A percentile compares a stretch with the other conserved stretches of the same genome.
Evolutionary conservation across 2,797 vertebrate genomes (phyloP).

Genomic region (Monodelphis domestica): DNA sequence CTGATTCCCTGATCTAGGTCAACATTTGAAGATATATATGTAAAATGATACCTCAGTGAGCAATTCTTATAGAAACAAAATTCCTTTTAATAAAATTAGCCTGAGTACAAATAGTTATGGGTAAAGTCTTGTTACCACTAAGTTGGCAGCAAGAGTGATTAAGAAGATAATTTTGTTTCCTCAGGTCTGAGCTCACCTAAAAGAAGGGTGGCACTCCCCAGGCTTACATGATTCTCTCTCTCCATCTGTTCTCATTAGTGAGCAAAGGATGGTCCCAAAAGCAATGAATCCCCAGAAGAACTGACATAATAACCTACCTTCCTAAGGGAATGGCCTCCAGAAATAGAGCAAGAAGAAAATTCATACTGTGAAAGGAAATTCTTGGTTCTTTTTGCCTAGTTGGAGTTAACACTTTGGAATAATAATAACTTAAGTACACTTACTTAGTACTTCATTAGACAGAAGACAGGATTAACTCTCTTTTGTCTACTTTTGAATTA

Average conservation of each 20-base stretch:
- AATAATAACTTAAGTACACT: no score
- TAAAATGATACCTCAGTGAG: not conserved
- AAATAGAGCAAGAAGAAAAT: not conserved
- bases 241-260: not conserved
- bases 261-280: not conserved
- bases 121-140: not conserved
- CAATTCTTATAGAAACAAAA: not conserved
- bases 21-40: not conserved
- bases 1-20: not conserved
- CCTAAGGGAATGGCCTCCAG: not conserved
- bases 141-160: not conserved
- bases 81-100: not conserved
- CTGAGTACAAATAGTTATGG: not conserved
- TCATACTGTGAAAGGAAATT: no score
- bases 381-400: no score
- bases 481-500: no score
- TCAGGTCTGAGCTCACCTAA: not conserved
- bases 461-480: no score
- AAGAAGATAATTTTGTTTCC: not conserved
- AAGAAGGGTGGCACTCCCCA: not conserved
- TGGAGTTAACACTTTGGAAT: no score
- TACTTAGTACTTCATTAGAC: no score
- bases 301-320: not conserved
- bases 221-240: not conserved
- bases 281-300: not conserved